These are phyloP conservation scores for Nesometra sesokonis DNA, from an alignment of 35 echinoderm and acorn worm species.

Conservation along the genomic window DNA sequence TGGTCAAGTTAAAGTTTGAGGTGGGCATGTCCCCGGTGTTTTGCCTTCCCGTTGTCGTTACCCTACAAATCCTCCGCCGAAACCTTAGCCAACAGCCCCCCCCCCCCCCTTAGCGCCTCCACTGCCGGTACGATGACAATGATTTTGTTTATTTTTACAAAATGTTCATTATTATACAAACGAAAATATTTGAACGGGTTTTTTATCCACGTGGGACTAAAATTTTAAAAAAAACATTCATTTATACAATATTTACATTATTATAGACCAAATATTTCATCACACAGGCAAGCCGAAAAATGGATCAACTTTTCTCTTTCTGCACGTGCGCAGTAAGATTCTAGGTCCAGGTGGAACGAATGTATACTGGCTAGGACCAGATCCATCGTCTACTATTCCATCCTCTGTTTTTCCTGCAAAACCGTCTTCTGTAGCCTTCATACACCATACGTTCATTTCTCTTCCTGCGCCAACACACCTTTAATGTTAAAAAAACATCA, in stretches of 20 bases:
- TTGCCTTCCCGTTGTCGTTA: too few relatives aligned
- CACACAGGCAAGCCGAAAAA: conserved; percentile 62
- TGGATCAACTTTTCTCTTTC: conserved; percentile 76
- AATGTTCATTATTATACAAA: background rate
- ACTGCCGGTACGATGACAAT: too few relatives aligned
- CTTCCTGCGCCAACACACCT: conserved; percentile 9
- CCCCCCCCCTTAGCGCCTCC: too few relatives aligned
- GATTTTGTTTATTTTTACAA: too few relatives aligned
- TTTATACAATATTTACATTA: background rate
- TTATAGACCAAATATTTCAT: background rate
- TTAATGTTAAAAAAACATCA: background rate
- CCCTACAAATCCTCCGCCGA: too few relatives aligned
- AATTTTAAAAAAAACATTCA: background rate
- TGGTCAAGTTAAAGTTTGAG: too few relatives aligned
- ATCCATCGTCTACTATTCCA: background rate
- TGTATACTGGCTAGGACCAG: conserved; percentile 30
- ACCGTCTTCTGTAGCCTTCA: conserved; percentile 56
- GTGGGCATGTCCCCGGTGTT: too few relatives aligned
- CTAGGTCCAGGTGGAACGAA: conserved; percentile 53
- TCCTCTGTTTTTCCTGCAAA: conserved; percentile 62
- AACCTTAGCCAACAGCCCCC: too few relatives aligned
- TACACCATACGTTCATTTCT: conserved; percentile 70
- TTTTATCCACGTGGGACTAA: background rate
- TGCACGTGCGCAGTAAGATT: conserved; percentile 50
- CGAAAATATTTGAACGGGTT: background rate